phyloP scores from a whole-genome alignment of 2,113 vertebrate species.

The Capreolus pygargus region DNA sequence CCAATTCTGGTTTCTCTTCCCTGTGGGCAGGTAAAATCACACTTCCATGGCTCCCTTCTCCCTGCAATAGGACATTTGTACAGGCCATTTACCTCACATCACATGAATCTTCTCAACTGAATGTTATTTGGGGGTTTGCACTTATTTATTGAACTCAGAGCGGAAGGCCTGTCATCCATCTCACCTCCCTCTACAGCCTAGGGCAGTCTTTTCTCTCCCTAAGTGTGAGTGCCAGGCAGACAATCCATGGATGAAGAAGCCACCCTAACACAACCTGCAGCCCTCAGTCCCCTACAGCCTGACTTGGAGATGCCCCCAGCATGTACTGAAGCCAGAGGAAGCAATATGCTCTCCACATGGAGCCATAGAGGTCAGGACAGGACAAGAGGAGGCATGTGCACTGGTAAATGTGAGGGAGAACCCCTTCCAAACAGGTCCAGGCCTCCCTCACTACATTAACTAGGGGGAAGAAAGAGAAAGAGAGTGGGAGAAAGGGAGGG shows the following conservation, averaged over 20 bases:
- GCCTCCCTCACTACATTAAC: neutral
- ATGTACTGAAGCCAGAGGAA: neutral
- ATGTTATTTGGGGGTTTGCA: neutral
- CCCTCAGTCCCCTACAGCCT: neutral
- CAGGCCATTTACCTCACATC: neutral
- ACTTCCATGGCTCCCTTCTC: constrained; percentile 29
- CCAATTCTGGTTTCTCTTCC: constrained; percentile 27
- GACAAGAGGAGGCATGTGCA: neutral
- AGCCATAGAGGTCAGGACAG: neutral
- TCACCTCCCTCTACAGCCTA: neutral
- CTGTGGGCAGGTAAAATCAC: constrained; percentile 40
- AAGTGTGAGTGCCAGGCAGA: neutral
- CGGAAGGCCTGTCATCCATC: neutral
- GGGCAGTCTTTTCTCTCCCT: neutral
- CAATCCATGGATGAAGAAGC: neutral
- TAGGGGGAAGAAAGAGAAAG: neutral
- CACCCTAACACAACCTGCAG: neutral
- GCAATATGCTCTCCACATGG: neutral
- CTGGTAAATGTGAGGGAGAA: neutral
- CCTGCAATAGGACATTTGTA: neutral
- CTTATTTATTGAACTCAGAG: constrained; percentile 22
- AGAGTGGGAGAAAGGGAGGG: neutral
- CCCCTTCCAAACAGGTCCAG: neutral
- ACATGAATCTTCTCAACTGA: constrained; percentile 44
- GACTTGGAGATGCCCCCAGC: neutral